A percentile compares a stretch with the other conserved stretches of the same genome.
Evolutionary conservation across 2,113 vertebrate genomes (phyloP).

Genomic region (Cephalopholis sonnerati): DNA sequence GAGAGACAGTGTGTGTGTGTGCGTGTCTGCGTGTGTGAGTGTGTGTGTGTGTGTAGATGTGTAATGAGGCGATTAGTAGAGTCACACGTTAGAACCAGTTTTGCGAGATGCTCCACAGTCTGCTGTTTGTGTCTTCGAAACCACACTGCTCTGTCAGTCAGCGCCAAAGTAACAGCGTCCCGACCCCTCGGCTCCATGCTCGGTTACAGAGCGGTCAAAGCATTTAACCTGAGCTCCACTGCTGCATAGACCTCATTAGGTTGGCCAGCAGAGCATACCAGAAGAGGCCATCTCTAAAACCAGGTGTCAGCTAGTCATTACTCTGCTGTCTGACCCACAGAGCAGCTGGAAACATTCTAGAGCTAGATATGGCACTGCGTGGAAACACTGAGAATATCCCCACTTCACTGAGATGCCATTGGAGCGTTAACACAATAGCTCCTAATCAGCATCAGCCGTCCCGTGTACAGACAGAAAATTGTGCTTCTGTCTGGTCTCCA

Average conservation of each 20-base stretch:
- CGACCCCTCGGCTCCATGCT: slow-evolving; percentile 42
- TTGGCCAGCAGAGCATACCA: slow-evolving; percentile 52
- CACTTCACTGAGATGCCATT: slow-evolving; percentile 14
- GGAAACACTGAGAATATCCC: slow-evolving; percentile 57
- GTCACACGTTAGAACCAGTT: slow-evolving; percentile 54
- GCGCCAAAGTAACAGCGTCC: slow-evolving; percentile 25
- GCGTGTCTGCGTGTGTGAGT: slow-evolving; percentile 10
- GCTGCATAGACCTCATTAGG: slow-evolving; percentile 69
- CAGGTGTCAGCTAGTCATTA: slow-evolving; percentile 75
- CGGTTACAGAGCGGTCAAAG: slow-evolving; percentile 61
- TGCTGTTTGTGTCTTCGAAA: slow-evolving; percentile 55
- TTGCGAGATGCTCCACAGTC: slow-evolving; percentile 37
- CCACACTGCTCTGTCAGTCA: slow-evolving; percentile 53
- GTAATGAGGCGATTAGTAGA: slow-evolving; percentile 31
- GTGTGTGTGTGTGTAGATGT: slow-evolving; percentile 23
- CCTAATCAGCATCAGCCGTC: slow-evolving; percentile 46
- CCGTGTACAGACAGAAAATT: slow-evolving; percentile 56
- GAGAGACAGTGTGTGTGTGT: not conserved
- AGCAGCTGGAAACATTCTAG: slow-evolving; percentile 58
- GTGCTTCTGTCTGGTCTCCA: slow-evolving; percentile 59
- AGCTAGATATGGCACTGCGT: not conserved
- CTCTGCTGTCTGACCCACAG: slow-evolving; percentile 61
- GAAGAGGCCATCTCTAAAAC: slow-evolving; percentile 56
- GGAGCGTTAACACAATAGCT: slow-evolving; percentile 22
- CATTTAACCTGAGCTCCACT: slow-evolving; percentile 71